phyloP scores from a whole-genome alignment of 2,797 vertebrate genomes.

The Silurus aristotelis region DNA sequence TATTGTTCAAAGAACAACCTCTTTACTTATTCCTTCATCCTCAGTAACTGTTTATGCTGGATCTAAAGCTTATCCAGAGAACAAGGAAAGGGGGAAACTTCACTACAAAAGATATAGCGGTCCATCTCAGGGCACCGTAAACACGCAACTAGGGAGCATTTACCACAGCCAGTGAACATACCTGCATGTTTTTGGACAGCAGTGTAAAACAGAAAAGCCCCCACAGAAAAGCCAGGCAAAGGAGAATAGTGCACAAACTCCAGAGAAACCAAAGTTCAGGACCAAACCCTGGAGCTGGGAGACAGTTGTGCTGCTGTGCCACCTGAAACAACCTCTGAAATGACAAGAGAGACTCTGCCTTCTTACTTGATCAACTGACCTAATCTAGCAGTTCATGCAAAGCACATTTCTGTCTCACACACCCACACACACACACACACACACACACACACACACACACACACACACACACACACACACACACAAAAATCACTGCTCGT shows the following conservation, averaged over 20 bases:
- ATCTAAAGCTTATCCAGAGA: background rate
- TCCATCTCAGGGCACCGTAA: background rate
- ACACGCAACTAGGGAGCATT: background rate
- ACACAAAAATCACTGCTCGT: background rate
- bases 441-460: too few relatives aligned
- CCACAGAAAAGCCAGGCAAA: background rate
- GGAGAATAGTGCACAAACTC: background rate
- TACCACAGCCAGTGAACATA: background rate
- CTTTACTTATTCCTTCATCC: background rate
- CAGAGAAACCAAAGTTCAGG: background rate
- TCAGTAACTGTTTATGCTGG: background rate
- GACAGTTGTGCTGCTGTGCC: background rate
- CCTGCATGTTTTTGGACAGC: background rate
- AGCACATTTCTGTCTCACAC: too few relatives aligned
- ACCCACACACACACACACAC: too few relatives aligned
- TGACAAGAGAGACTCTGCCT: background rate
- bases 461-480: too few relatives aligned
- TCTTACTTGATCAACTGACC: background rate
- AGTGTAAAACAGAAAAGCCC: background rate
- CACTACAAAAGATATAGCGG: background rate
- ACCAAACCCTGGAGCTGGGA: background rate
- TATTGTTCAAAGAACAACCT: background rate
- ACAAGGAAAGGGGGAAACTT: background rate
- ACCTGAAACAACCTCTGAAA: background rate
- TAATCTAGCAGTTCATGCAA: background rate